phyloP scores from a whole-genome alignment of 2,888 invertebrate species.

The Heliconius sara region DNA sequence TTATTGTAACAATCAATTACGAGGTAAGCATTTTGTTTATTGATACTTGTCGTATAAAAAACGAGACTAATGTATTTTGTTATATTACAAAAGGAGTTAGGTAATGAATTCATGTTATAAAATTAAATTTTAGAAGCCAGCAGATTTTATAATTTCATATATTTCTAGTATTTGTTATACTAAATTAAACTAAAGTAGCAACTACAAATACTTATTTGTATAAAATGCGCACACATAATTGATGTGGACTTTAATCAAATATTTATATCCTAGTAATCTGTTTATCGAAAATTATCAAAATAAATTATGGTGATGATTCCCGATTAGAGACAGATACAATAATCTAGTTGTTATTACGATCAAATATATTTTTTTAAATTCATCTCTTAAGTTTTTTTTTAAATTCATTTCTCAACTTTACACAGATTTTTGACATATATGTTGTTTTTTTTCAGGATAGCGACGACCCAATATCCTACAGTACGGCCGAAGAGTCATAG shows the following conservation, averaged over 20 bases:
- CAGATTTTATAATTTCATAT: neutral
- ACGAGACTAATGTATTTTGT: constrained; percentile 22
- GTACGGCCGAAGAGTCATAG: too few species aligned
- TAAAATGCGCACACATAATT: too few species aligned
- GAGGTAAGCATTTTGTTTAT: constrained; percentile 27
- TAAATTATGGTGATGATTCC: too few species aligned
- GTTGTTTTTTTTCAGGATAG: too few species aligned
- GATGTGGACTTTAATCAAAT: too few species aligned
- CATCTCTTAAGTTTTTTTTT: neutral
- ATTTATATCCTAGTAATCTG: too few species aligned
- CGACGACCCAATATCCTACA: too few species aligned
- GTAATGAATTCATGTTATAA: constrained; percentile 23
- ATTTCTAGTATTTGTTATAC: too few species aligned
- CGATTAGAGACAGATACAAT: neutral
- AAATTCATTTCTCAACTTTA: neutral
- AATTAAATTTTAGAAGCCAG: constrained; percentile 4
- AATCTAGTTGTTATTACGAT: neutral
- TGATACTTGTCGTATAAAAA: constrained; percentile 23
- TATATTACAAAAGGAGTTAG: constrained; percentile 28
- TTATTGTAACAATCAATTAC: constrained; percentile 31
- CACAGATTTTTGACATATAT: too few species aligned
- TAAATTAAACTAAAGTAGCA: too few species aligned
- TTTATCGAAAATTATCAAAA: too few species aligned
- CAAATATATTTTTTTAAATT: neutral
- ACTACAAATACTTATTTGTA: too few species aligned